Conservation (phyloP, 2,113 vertebrate species). For the Columba janthina region DNA sequence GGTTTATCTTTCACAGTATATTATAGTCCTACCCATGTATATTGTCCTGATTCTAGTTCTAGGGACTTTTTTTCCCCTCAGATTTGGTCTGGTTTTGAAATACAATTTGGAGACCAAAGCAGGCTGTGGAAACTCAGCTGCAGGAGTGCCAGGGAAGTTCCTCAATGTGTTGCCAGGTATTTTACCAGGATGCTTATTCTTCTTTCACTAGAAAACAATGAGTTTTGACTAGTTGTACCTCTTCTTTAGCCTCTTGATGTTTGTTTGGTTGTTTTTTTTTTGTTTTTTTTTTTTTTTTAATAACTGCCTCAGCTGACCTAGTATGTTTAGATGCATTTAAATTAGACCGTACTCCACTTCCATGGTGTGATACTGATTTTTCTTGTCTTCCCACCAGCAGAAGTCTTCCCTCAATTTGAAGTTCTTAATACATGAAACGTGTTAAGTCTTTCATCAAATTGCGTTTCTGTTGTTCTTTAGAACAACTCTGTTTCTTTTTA, state of each 20-base stretch:
- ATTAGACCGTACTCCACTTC: background rate
- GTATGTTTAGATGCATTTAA: background rate
- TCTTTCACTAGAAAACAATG: background rate
- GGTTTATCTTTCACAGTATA: background rate
- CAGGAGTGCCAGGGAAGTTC: background rate
- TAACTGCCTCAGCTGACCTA: background rate
- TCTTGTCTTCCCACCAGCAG: background rate
- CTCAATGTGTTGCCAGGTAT: background rate
- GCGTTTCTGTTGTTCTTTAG: background rate
- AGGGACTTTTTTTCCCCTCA: background rate
- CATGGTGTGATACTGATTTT: background rate
- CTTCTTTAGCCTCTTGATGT: background rate
- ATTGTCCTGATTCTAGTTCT: background rate
- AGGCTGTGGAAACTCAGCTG: background rate
- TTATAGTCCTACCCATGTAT: background rate
- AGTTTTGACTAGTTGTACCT: background rate
- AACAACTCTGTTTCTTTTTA: background rate
- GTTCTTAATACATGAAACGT: background rate
- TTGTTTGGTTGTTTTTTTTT: background rate
- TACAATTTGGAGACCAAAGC: background rate
- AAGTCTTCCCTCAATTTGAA: background rate
- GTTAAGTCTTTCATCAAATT: background rate
- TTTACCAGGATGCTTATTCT: background rate
- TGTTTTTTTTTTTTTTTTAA: background rate
- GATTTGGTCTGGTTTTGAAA: background rate